Evolutionary conservation across 2,888 invertebrate genomes (phyloP).

Genomic region (Syrphus vitripennis): DNA sequence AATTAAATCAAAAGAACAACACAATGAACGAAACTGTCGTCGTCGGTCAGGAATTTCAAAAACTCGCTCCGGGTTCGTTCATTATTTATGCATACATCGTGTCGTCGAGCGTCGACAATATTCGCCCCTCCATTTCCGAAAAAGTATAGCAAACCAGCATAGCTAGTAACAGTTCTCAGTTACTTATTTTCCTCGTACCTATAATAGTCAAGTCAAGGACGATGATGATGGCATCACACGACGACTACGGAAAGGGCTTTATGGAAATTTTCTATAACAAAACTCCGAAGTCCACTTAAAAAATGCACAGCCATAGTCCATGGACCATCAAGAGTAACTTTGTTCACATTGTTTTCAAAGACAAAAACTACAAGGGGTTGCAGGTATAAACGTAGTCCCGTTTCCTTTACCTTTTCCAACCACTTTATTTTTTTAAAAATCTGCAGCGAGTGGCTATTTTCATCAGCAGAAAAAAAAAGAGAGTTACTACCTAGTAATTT

Average conservation of each 20-base stretch:
- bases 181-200: neutral
- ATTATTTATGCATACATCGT: slow-evolving; percentile 60
- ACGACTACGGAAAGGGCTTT: slow-evolving; percentile 36
- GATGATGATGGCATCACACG: neutral
- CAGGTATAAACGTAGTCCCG: neutral
- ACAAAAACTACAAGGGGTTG: neutral
- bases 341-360: slow-evolving; percentile 8
- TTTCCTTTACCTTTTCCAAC: neutral
- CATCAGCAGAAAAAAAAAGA: slow-evolving; percentile 7
- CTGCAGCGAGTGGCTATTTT: slow-evolving; percentile 35
- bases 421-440: slow-evolving; percentile 18
- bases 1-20: slow-evolving; percentile 66
- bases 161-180: neutral
- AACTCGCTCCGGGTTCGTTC: slow-evolving; percentile 49
- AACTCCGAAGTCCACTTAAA: slow-evolving; percentile 42
- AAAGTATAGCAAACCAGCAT: neutral
- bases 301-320: slow-evolving; percentile 20
- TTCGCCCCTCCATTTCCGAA: slow-evolving; percentile 18
- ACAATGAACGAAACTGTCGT: neutral
- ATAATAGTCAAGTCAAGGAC: slow-evolving; percentile 1
- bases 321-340: slow-evolving; percentile 44
- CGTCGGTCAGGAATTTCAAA: slow-evolving; percentile 42
- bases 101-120: slow-evolving; percentile 25
- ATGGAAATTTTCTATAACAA: slow-evolving; percentile 37
- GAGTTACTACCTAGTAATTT: slow-evolving; percentile 54